Percentiles rank a stretch among this genome's conserved stretches.
These are phyloP conservation scores for Prunella himalayana DNA, from an alignment of 2,113 vertebrate genomes.

Conservation along the genomic window DNA sequence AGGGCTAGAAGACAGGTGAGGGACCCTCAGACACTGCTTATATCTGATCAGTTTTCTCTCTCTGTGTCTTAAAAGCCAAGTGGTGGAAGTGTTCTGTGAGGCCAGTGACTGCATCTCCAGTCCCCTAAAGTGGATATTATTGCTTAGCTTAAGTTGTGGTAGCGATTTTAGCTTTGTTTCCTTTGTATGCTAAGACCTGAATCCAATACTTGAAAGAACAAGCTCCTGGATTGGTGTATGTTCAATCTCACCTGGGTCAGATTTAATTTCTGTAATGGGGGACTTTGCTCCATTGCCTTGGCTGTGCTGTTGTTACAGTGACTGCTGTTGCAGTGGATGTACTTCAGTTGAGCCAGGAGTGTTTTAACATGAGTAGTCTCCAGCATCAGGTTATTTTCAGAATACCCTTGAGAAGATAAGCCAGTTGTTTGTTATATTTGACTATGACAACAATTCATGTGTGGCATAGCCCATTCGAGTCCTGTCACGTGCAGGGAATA, in stretches of 20 bases:
- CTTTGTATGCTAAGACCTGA: not conserved
- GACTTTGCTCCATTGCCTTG: not conserved
- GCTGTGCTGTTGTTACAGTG: not conserved
- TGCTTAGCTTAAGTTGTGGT: not conserved
- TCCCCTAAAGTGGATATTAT: not conserved
- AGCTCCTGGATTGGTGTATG: not conserved
- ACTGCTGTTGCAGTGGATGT: not conserved
- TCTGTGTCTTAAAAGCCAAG: not conserved
- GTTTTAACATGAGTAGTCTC: not conserved
- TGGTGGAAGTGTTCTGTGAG: not conserved
- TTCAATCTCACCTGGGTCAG: not conserved
- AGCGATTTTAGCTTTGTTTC: not conserved
- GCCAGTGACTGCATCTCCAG: accelerated
- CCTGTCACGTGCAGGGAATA: not conserved
- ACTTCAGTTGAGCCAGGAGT: not conserved
- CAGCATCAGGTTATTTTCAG: not conserved
- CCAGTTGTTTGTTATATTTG: not conserved
- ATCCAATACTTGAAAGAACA: not conserved
- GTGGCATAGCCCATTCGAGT: accelerated
- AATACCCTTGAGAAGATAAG: not conserved
- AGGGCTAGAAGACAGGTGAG: not conserved
- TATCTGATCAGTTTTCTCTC: not conserved
- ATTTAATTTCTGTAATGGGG: not conserved
- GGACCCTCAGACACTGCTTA: not conserved
- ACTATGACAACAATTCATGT: not conserved